Conservation (phyloP, 2,113 vertebrate genomes). For the Mastomys coucha region DNA sequence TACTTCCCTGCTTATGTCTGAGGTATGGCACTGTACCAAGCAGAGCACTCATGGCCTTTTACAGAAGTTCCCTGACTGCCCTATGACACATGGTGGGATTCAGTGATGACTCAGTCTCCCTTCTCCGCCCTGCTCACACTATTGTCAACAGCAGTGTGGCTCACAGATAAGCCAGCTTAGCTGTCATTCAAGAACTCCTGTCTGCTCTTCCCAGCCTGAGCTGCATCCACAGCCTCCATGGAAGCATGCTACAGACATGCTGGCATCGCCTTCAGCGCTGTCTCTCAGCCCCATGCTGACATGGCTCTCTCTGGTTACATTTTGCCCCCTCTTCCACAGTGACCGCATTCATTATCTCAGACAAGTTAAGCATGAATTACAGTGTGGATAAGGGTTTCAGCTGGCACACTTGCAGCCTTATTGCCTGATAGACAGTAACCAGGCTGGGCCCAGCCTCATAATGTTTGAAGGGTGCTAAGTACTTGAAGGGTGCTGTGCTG, state of each 20-base stretch:
- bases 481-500: not conserved
- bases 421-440: not conserved
- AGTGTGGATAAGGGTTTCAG: not conserved
- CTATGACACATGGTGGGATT: not conserved
- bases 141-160: not conserved
- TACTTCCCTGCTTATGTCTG: not conserved
- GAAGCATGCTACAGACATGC: accelerated
- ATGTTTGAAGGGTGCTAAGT: not conserved
- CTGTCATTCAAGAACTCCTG: too few relatives aligned
- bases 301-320: not conserved
- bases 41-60: not conserved
- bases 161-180: not conserved
- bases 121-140: not conserved
- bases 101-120: not conserved
- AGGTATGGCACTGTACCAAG: accelerated
- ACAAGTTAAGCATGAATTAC: not conserved
- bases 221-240: not conserved
- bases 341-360: not conserved
- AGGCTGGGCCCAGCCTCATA: not conserved
- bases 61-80: not conserved
- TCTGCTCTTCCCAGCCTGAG: not conserved
- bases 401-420: accelerated
- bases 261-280: not conserved
- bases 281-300: accelerated
- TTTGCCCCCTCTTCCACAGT: accelerated